Conservation (phyloP, 2,113 vertebrate genomes). For the Actenoides hombroni region DNA sequence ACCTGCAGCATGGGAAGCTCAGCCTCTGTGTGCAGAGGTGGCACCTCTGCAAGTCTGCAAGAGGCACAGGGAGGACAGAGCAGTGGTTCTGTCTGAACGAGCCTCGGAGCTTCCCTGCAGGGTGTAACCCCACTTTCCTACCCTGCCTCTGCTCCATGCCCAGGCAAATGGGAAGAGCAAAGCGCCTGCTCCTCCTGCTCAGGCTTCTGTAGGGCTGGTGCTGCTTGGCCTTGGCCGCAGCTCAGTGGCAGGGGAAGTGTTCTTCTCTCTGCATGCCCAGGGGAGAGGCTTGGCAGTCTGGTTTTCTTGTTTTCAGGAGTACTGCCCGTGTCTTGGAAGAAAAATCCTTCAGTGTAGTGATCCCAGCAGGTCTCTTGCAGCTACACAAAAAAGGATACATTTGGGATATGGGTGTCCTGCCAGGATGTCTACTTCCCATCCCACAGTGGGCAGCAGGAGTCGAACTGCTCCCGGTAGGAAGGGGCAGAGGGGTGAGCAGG, state of each 20-base stretch:
- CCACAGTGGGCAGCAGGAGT: background rate
- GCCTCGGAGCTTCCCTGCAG: background rate
- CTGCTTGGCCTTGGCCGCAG: background rate
- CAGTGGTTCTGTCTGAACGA: background rate
- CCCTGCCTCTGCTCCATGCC: background rate
- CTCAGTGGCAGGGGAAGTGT: accelerated
- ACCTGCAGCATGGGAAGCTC: background rate
- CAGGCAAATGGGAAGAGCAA: background rate
- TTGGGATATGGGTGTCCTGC: background rate
- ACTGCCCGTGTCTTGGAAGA: background rate
- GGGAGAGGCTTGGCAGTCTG: background rate
- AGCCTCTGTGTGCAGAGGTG: background rate
- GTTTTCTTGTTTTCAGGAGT: background rate
- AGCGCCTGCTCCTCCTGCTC: background rate
- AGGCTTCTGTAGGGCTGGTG: background rate
- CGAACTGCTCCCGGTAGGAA: background rate
- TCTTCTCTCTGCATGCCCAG: background rate
- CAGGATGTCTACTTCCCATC: background rate
- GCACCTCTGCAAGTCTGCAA: accelerated
- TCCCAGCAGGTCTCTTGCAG: background rate
- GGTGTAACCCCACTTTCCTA: background rate
- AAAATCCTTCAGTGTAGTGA: background rate
- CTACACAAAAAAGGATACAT: background rate
- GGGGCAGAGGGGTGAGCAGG: background rate
- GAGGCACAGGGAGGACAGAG: background rate